These are phyloP conservation scores for Myathropa florea DNA, from an alignment of 2,888 invertebrate species.

Conservation along the genomic window DNA sequence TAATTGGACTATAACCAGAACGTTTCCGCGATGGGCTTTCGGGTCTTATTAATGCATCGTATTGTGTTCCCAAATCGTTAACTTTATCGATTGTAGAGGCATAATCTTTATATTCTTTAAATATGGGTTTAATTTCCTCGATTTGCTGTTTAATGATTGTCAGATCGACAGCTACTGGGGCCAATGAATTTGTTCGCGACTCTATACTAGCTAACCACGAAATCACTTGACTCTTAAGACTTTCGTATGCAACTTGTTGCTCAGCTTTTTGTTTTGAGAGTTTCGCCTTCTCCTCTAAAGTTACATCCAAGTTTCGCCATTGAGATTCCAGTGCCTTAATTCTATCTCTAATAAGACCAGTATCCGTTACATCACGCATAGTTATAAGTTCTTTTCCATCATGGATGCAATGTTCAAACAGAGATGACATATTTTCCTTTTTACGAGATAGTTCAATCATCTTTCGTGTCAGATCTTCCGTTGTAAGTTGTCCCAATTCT, in stretches of 20 bases:
- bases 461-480: constrained; percentile 84
- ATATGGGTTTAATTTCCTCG: constrained; percentile 91
- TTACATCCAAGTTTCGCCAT: constrained; percentile 92
- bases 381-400: constrained; percentile 90
- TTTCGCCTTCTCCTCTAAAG: constrained; percentile 92
- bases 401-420: constrained; percentile 90
- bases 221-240: constrained; percentile 88
- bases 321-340: constrained; percentile 92
- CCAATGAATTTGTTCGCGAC: constrained; percentile 87
- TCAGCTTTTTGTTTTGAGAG: constrained; percentile 92
- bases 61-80: constrained; percentile 93
- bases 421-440: constrained; percentile 84
- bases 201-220: constrained; percentile 94
- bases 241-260: constrained; percentile 92
- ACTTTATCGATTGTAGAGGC: constrained; percentile 91
- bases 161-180: constrained; percentile 93
- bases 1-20: constrained; percentile 90
- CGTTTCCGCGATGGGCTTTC: constrained; percentile 90
- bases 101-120: constrained; percentile 94
- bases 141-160: constrained; percentile 91
- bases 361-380: constrained; percentile 94
- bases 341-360: constrained; percentile 89
- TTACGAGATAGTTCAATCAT: constrained; percentile 81
- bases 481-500: constrained; percentile 85
- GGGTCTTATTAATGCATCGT: constrained; percentile 90